Evolutionary conservation across 2,888 invertebrate species (phyloP).

Genomic region (Ectemnius lituratus): DNA sequence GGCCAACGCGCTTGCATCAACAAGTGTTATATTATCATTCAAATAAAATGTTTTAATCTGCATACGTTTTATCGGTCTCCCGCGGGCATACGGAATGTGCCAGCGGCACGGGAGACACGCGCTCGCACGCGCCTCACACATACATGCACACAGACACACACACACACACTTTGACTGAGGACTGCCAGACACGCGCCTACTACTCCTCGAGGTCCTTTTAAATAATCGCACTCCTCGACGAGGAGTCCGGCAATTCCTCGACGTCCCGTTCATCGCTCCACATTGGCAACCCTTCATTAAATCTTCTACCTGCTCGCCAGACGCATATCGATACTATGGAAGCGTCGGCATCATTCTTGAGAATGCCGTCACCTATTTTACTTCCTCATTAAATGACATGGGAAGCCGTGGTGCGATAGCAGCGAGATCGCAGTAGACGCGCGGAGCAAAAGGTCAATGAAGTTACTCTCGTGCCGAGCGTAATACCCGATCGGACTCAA

Average conservation of each 20-base stretch:
- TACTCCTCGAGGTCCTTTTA: conserved; percentile 29
- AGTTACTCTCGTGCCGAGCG: conserved; percentile 18
- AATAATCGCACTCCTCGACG: conserved; percentile 11
- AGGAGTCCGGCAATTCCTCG: conserved; percentile 20
- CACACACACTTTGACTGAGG: conserved; percentile 10
- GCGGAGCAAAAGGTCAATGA: conserved; percentile 32
- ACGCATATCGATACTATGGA: too few relatives aligned
- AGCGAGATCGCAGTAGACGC: conserved; percentile 14
- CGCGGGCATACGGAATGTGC: conserved; percentile 72
- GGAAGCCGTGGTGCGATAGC: neutral
- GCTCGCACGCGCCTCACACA: conserved; percentile 48
- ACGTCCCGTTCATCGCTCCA: conserved; percentile 7
- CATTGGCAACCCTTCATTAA: too few relatives aligned
- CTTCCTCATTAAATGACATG: too few relatives aligned
- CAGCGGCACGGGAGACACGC: conserved; percentile 73
- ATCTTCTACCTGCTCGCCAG: too few relatives aligned
- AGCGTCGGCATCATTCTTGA: too few relatives aligned
- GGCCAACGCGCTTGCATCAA: conserved; percentile 77
- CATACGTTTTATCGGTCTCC: conserved; percentile 77
- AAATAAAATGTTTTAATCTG: conserved; percentile 78
- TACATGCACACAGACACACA: too few relatives aligned
- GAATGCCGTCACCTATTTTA: too few relatives aligned
- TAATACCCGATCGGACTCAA: too few relatives aligned
- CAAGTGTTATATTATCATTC: conserved; percentile 78
- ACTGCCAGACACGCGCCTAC: conserved; percentile 31